phyloP scores from a whole-genome alignment of 2,113 vertebrate genomes.

The Eptesicus fuscus region DNA sequence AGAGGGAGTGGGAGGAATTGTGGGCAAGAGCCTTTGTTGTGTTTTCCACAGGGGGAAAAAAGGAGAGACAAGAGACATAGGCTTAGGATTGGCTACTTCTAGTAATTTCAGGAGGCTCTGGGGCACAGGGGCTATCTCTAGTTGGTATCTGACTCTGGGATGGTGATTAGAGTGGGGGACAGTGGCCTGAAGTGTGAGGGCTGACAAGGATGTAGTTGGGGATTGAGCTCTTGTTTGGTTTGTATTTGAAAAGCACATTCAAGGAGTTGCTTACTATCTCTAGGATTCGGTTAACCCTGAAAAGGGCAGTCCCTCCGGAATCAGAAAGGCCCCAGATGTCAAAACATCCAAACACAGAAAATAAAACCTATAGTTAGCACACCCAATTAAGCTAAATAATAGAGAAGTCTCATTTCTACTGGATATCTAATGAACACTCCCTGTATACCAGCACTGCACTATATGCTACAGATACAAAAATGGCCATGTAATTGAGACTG shows the following conservation, averaged over 20 bases:
- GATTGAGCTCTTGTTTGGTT: neutral
- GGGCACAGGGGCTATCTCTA: neutral
- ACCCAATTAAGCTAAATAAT: neutral
- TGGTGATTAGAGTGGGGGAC: neutral
- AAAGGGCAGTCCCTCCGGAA: neutral
- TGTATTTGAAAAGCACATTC: neutral
- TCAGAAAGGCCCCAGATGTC: neutral
- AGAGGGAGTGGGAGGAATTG: neutral
- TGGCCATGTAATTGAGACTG: neutral
- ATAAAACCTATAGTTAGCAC: neutral
- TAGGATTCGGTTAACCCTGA: neutral
- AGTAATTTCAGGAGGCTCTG: neutral
- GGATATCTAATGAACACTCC: neutral
- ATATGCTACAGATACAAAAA: slow-evolving; percentile 8
- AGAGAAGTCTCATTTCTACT: neutral
- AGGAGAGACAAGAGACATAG: neutral
- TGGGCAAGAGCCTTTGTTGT: neutral
- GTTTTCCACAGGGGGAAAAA: neutral
- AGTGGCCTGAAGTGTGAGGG: neutral
- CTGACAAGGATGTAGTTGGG: neutral
- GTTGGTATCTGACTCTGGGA: neutral
- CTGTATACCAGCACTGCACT: neutral
- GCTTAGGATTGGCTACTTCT: neutral
- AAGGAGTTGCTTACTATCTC: neutral
- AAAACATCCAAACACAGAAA: slow-evolving; percentile 10